Percentiles rank a stretch among this genome's conserved stretches.
phyloP scores from a whole-genome alignment of 2,888 invertebrate species.

The Steinernema scapterisci region DNA sequence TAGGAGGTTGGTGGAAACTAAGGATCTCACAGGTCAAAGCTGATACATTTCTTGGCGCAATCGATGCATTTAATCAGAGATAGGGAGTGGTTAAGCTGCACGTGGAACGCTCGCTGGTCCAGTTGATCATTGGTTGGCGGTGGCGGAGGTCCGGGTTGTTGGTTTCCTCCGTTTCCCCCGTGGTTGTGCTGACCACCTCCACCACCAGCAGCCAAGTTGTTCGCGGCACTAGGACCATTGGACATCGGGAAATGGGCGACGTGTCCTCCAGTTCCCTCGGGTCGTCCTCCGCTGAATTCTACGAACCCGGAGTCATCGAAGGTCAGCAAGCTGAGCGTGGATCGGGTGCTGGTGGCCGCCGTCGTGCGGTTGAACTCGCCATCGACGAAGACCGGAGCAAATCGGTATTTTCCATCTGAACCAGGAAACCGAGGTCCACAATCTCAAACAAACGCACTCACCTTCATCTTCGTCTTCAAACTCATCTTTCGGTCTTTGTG shows the following conservation, averaged over 20 bases:
- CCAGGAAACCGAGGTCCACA: neutral
- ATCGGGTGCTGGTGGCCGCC: neutral
- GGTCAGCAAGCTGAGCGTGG: conserved; percentile 5
- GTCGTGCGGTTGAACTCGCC: conserved; percentile 5
- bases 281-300: neutral
- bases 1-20: neutral
- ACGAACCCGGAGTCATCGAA: conserved; percentile 17
- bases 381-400: conserved; percentile 1
- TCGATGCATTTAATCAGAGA: conserved; percentile 21
- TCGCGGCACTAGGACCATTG: neutral
- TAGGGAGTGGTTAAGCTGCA: neutral
- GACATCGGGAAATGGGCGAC: conserved; percentile 6
- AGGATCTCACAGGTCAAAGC: neutral
- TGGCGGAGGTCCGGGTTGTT: neutral
- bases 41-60: conserved; percentile 7
- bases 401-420: neutral
- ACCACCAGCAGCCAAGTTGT: neutral
- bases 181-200: neutral
- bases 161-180: neutral
- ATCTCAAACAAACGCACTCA: neutral
- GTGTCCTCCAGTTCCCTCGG: conserved; percentile 21
- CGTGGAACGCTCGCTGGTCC: neutral
- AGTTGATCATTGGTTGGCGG: neutral
- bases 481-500: neutral
- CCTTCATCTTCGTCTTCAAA: neutral